Percentiles rank a stretch among this genome's conserved stretches.
These are phyloP conservation scores for Saguinus imperator DNA, from an alignment of 2,113 vertebrate species.

Conservation along the genomic window DNA sequence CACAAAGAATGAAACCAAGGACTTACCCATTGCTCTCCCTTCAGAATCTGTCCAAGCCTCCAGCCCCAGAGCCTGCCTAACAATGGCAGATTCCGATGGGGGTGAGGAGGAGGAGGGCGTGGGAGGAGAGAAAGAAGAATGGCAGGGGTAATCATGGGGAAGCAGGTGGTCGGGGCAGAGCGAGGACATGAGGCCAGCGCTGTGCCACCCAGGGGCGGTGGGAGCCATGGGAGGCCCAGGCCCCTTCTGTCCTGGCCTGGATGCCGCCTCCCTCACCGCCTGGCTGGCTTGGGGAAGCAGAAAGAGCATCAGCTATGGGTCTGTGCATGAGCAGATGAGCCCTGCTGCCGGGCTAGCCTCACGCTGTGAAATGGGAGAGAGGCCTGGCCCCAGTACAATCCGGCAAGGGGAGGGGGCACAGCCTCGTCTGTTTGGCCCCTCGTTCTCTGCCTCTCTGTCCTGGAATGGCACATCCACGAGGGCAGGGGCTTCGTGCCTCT, in stretches of 20 bases:
- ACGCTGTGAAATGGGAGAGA: background rate
- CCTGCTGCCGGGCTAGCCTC: fast-evolving
- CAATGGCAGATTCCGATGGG: fast-evolving
- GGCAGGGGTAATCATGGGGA: fast-evolving
- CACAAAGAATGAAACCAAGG: fast-evolving
- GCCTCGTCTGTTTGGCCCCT: fast-evolving
- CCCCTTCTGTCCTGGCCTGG: background rate
- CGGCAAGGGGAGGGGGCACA: background rate
- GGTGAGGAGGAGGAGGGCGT: fast-evolving
- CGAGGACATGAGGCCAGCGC: background rate
- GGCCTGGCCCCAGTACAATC: background rate
- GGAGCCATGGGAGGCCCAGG: fast-evolving
- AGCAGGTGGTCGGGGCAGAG: fast-evolving
- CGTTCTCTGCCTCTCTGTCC: fast-evolving
- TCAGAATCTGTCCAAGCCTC: fast-evolving
- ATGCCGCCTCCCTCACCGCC: fast-evolving
- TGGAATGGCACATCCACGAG: fast-evolving
- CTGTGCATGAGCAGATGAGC: fast-evolving
- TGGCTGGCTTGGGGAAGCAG: background rate
- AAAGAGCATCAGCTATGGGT: fast-evolving
- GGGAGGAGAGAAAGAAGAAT: background rate
- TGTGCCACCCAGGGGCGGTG: fast-evolving
- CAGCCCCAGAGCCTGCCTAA: background rate
- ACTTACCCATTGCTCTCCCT: fast-evolving
- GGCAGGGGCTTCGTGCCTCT: too few species aligned